Evolutionary conservation across 2,888 invertebrate species (phyloP), one percentile per base, ranked within the genome.

Genomic region (Acronicta psi): DNA sequence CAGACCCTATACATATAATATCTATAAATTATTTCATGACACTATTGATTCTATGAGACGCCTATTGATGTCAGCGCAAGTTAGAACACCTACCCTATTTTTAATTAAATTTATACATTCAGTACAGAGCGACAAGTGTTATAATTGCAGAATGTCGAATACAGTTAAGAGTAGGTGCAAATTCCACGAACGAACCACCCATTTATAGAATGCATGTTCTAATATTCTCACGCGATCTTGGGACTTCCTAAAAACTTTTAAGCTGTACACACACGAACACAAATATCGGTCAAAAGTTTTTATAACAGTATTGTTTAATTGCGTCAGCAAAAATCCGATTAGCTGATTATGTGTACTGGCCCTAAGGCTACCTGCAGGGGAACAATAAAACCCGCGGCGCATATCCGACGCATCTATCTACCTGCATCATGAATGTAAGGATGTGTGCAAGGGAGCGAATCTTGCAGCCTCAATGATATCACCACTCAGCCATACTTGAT

Each of bases 381-480:
- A 73, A 75, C 70, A 76, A 75, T 70, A 69, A 59, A 45, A 40
- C 61, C 53, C 47, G 37, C 42, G 45, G 42, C 44, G 61, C 40
- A 57, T 68, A 62, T 69, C 73, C 63, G 63, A 71, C 61, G 36
- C 46, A 61, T 59, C 68, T 42, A 65, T 65, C 71, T 80, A 77
- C 78, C 75, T 77, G 81, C 43, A 55, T 20, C 49, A 57, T 81
- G 81, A 81, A 81, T 79, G 81, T 69, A 72, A 76, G 70, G 75
- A 77, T 78, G 74, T 67, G 65, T 44, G 61, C 51, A 62, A 42
- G 61, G 61, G 57, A 75, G 55, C 75, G 72, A 54, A 64, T 66
- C 73, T 42, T 55, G 34, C 56, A 64, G 52, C 49, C 59, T 73
- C 62, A 64, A 65, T 78, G 77, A 74, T 73, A 72, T 76, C 77